These are phyloP conservation scores for Spizella passerina DNA, from an alignment of 2,797 vertebrate species.

Conservation along the genomic window DNA sequence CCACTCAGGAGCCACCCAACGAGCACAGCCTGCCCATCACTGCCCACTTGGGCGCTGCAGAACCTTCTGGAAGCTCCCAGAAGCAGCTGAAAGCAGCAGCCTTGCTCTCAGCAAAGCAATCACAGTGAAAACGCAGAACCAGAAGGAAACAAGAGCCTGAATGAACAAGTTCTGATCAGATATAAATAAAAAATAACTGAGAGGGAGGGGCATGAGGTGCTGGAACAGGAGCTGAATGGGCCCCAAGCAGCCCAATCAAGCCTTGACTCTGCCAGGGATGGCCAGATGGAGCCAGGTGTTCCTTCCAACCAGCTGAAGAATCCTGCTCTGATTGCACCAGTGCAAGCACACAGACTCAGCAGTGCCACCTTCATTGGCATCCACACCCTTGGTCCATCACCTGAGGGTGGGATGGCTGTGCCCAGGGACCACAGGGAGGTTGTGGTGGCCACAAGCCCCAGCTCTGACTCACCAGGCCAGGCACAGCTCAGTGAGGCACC, in stretches of 20 bases:
- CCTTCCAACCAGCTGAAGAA: background rate
- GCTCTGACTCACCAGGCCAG: background rate
- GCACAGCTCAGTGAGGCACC: accelerated
- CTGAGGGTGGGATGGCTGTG: background rate
- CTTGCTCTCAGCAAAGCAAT: accelerated
- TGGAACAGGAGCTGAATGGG: background rate
- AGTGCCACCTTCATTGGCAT: accelerated
- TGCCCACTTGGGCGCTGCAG: background rate
- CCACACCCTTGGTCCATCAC: background rate
- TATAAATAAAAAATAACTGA: background rate
- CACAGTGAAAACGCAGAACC: accelerated
- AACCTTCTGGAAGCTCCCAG: background rate
- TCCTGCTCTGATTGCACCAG: background rate
- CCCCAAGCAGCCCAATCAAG: accelerated
- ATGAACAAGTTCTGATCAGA: background rate
- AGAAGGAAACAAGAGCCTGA: background rate
- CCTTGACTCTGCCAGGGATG: background rate
- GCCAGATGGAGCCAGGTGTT: background rate
- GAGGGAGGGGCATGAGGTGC: background rate
- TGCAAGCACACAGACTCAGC: accelerated
- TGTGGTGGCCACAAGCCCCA: background rate
- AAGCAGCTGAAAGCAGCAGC: background rate
- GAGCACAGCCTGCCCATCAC: background rate
- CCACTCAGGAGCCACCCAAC: background rate
- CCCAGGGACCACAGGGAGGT: accelerated